Evolutionary conservation across 2,113 vertebrate species (phyloP), one percentile per base, ranked within the genome.

Genomic region (Emydura subglobosa): DNA sequence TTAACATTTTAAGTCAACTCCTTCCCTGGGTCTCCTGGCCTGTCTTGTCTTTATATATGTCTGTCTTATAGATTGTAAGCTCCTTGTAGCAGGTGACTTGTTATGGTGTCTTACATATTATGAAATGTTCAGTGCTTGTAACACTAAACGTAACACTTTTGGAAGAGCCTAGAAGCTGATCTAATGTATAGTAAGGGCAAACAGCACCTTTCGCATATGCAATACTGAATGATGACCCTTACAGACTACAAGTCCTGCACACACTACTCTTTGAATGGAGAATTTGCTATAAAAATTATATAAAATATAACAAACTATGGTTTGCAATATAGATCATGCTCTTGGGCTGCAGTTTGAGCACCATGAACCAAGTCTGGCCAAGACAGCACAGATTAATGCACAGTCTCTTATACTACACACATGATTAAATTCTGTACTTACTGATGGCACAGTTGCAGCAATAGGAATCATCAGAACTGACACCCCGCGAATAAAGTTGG

Each of bases 401-500:
- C 34, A 65, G 17, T 50, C 42, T 44, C 72, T 22, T 9, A 24
- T 76, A 24, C 39, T 25, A 76, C 44, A 1, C 0, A 1, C 42
- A 3, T 4, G 19, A 1, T 5, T 12, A 42, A 19, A 51, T 27
- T 12, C 0, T 0, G 34, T 78, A 99, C 99, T 98, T 94, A 99
- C 99, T 0, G 99, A 99, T 5, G 99, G 99, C 3, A 99, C 99
- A 0, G 98, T 96, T 1, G 99, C 99, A 10, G 99, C 99, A 21
- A 99, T 27, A 5, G 99, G 99, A 54, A 99, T 95, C 99, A 99
- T 99, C 50, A 99, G 10, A 21, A 99, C 47, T 0, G 99, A 99
- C 16, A 99, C 11, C 0, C 86, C 97, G 6, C 99, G 97, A 44
- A 99, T 97, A 57, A 98, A 93, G 97, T 99, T 95, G 0, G 98